Conservation (phyloP, 92 coral and sea anemone genomes). For the Desmophyllum pertusum region DNA sequence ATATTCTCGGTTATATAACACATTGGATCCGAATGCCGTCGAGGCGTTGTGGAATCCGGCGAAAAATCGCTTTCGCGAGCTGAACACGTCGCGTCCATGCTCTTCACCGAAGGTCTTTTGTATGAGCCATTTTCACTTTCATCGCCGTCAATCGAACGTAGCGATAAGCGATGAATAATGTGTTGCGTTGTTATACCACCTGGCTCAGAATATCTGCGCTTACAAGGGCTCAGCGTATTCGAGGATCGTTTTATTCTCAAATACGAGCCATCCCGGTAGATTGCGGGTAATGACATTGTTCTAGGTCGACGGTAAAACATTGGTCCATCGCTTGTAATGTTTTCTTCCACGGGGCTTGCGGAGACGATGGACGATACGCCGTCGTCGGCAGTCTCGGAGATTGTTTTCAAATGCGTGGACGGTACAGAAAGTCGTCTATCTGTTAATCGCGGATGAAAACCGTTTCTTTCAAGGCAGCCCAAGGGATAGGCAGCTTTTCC, state of each 20-base stretch:
- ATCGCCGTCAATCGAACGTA: slow-evolving; percentile 23
- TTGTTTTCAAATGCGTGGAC: slow-evolving; percentile 50
- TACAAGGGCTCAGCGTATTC: slow-evolving; percentile 16
- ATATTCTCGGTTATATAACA: slow-evolving; percentile 16
- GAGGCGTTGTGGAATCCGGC: slow-evolving; percentile 6
- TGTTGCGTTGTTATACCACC: slow-evolving; percentile 33
- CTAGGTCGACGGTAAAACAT: slow-evolving; percentile 48
- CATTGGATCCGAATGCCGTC: slow-evolving; percentile 68
- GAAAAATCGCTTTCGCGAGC: slow-evolving; percentile 3
- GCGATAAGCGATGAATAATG: slow-evolving; percentile 44
- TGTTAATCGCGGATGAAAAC: slow-evolving; percentile 29
- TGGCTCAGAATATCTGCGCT: slow-evolving; percentile 67
- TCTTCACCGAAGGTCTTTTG: slow-evolving; percentile 23
- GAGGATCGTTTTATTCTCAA: slow-evolving; percentile 56
- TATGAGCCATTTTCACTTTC: slow-evolving; percentile 34
- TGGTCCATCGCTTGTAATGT: slow-evolving; percentile 9
- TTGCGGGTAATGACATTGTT: slow-evolving; percentile 76
- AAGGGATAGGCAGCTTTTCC: slow-evolving; percentile 34
- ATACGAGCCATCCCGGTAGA: slow-evolving; percentile 85
- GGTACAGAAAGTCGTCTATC: slow-evolving; percentile 42
- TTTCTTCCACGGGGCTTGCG: neutral
- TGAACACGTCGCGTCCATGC: neutral
- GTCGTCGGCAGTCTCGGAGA: slow-evolving; percentile 56
- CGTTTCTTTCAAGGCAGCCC: slow-evolving; percentile 18
- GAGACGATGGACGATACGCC: neutral